Conservation (phyloP, 2,888 invertebrate genomes). For the Petrophora chlorosata region DNA sequence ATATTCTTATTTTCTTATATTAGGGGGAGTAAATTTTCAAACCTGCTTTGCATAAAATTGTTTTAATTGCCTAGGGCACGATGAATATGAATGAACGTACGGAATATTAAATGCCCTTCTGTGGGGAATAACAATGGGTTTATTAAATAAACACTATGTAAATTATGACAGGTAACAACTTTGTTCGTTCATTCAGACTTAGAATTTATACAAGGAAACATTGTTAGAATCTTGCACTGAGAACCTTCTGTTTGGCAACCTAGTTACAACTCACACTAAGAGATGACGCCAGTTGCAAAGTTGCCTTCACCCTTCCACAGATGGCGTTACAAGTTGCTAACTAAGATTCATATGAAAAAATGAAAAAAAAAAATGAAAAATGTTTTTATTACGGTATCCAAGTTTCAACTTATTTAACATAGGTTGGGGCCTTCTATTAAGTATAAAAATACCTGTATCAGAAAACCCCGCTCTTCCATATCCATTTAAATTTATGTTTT, state of each 20-base stretch:
- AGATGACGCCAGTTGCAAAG: conserved; percentile 22
- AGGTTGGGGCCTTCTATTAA: no score
- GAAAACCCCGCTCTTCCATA: no score
- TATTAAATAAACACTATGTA: conserved; percentile 13
- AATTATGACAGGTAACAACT: conserved; percentile 1
- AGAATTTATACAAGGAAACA: no score
- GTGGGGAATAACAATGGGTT: conserved; percentile 18
- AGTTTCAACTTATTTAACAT: no score
- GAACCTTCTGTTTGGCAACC: background rate
- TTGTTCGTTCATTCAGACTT: background rate
- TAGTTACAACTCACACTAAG: conserved; percentile 6
- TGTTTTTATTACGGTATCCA: no score
- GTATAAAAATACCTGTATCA: no score
- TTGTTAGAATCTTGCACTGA: no score
- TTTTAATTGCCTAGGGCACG: conserved; percentile 31
- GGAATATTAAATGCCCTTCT: conserved; percentile 23
- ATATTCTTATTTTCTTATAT: conserved; percentile 24
- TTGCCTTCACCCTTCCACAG: conserved; percentile 10
- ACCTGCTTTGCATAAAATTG: conserved; percentile 34
- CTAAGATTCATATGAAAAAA: background rate
- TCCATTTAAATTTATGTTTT: no score
- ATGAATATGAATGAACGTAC: conserved; percentile 25
- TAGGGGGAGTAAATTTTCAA: conserved; percentile 19
- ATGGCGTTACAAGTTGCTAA: conserved; percentile 23
- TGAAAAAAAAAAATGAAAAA: no score